Evolutionary conservation across 1,140 invertebrate genomes (phyloP), one percentile per base, ranked within the genome.

Genomic region (Drosophila willistoni): DNA sequence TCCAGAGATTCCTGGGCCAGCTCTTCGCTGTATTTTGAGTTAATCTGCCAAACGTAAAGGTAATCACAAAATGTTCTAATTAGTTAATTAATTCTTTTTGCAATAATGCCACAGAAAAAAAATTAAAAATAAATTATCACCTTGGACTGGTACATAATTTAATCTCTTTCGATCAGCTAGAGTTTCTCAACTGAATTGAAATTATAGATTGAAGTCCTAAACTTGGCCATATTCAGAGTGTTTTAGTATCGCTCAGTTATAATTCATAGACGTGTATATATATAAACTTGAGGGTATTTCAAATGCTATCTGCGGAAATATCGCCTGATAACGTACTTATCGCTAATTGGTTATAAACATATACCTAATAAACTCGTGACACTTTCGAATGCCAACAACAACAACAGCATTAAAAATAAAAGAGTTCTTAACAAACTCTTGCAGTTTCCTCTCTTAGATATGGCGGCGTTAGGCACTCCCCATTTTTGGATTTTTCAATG

Each of bases 21-120:
- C 87, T 98, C 96, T 92, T 98, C 97, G 91, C 96, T 98, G 93
- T 98, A 99, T 94, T 99, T 99, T 91, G 96, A 97, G 92, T 97
- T 97, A 71, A 98, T 97, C 98, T 98, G 94, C 74, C 84, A 59
- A 19, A 4, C 1, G 29, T 7, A 29, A 29, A 29, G 5, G 0
- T 6, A 29, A 29, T 29, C 29, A 29, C 5, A 29, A 2, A 3
- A 25, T 25, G 1, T 25, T 25, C 25, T 2, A 22, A 22, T 25
- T 1, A 25, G 25, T 29, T 29, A 29, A 29, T 29, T 29, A n/a
- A 3, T 25, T 1, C 7, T 10, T 36, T 36, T 36, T 10, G 10
- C 7, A 10, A 25, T 25, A 25, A 25, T 2, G 22, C 0, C 22
- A 25, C 22, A 2, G 3, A 25, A 9, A 36, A 36, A 36, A 10